Evolutionary conservation across 2,797 vertebrate species (phyloP), one percentile per base, ranked within the genome.

Genomic region (Fratercula arctica): DNA sequence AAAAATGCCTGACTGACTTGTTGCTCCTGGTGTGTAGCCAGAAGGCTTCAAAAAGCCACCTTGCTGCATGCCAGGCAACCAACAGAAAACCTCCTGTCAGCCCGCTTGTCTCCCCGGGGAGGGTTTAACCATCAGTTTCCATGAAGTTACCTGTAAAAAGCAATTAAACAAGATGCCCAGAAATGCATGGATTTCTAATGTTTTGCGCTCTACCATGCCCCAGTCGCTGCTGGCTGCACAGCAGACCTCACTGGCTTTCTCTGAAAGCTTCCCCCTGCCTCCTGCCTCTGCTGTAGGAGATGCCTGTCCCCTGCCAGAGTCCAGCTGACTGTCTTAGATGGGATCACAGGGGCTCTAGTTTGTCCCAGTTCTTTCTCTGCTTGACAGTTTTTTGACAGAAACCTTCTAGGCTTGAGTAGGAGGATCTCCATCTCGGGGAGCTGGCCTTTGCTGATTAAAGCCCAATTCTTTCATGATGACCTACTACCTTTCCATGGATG

Each of bases 11-110:
- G 4, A 15, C 19, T 46, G 37, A 20, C 31, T 90, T 77, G 43
- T 85, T 90, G 75, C 54, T 88, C 75, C 90, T 90, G 79, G 60
- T 81, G 31, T 67, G 50, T 45, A 92, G 76, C 84, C 90, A 85
- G 79, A 54, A 68, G 70, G 25, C 54, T 54, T 87, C 59, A 56
- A 68, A 90, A 85, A 77, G 54, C 64, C 70, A 76, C 10, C 59
- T 63, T 2, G 18, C 54, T 76, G 78, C 29, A 18, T 37, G 73
- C 82, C 77, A 50, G 68, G 56, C 45, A 83, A 73, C 54, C 6
- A 10, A 88, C 74, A 87, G 53, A 76, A 87, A 61, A 15, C 24
- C 59, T 90, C 69, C 75, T 77, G 66, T 95, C 59, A 73, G 43
- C 70, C 46, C 6, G 0, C 37, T 61, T 50, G 60, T 21, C 83